Conservation (phyloP, 2,113 vertebrate species). For the Serinus canaria region DNA sequence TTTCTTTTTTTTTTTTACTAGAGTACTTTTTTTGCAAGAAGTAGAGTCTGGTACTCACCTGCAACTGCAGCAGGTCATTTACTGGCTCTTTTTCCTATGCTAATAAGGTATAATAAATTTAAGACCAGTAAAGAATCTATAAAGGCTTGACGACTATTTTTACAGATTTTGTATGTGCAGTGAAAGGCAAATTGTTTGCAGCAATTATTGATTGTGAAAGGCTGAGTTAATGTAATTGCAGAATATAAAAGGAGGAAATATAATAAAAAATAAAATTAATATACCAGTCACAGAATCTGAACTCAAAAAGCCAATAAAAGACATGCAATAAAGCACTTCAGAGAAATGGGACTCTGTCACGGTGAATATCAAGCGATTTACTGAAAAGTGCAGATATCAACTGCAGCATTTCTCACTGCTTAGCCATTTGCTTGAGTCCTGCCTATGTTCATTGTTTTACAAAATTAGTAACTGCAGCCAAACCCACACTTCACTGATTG, state of each 20-base stretch:
- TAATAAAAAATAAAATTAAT: slow-evolving; percentile 5
- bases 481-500: background rate
- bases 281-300: background rate
- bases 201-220: background rate
- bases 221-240: slow-evolving; percentile 20
- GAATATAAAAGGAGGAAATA: slow-evolving; percentile 4
- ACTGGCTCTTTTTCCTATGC: background rate
- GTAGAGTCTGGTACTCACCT: background rate
- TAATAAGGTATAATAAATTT: slow-evolving; percentile 40
- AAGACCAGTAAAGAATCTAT: slow-evolving; percentile 21
- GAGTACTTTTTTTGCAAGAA: background rate
- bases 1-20: background rate
- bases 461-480: background rate
- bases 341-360: background rate
- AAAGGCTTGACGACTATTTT: background rate
- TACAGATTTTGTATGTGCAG: background rate
- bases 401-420: background rate
- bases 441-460: background rate
- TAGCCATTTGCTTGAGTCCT: background rate
- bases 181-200: slow-evolving; percentile 51
- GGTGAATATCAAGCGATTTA: background rate
- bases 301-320: background rate
- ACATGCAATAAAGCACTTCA: background rate
- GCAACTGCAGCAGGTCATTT: background rate
- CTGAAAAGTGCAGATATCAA: background rate